Evolutionary conservation across 2,113 vertebrate genomes (phyloP).

Genomic region (Cavia aperea): DNA sequence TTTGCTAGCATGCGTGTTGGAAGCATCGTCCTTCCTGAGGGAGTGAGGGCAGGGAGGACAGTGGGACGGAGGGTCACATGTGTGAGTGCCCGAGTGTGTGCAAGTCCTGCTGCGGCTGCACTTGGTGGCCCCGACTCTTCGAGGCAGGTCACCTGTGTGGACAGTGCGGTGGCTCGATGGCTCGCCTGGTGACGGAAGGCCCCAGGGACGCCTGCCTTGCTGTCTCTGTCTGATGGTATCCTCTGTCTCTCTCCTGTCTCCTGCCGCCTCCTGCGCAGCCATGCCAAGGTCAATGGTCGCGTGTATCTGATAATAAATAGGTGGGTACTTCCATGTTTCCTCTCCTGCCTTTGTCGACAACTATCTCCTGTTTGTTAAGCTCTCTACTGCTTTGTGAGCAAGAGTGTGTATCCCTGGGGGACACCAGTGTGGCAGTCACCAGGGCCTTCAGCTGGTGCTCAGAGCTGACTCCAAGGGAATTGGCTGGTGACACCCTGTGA

Average conservation of each 20-base stretch:
- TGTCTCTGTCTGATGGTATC: conserved; percentile 71
- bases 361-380: conserved; percentile 2
- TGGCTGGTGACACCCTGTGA: background rate
- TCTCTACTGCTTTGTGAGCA: conserved; percentile 56
- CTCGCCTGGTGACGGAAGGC: background rate
- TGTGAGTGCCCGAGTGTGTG: background rate
- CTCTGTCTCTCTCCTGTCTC: conserved; percentile 75
- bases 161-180: background rate
- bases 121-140: background rate
- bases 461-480: background rate
- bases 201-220: background rate
- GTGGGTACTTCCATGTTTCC: conserved; percentile 89
- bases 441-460: conserved; percentile 56
- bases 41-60: background rate
- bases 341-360: conserved; percentile 64
- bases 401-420: conserved; percentile 26
- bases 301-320: conserved; percentile 99
- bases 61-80: background rate
- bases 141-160: background rate
- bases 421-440: background rate
- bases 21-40: background rate
- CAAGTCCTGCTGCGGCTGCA: background rate
- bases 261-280: conserved; percentile 82
- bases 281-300: conserved; percentile 97
- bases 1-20: background rate